These are phyloP conservation scores for Mastomys natalensis DNA, from an alignment of 2,113 vertebrate genomes.

Conservation along the genomic window DNA sequence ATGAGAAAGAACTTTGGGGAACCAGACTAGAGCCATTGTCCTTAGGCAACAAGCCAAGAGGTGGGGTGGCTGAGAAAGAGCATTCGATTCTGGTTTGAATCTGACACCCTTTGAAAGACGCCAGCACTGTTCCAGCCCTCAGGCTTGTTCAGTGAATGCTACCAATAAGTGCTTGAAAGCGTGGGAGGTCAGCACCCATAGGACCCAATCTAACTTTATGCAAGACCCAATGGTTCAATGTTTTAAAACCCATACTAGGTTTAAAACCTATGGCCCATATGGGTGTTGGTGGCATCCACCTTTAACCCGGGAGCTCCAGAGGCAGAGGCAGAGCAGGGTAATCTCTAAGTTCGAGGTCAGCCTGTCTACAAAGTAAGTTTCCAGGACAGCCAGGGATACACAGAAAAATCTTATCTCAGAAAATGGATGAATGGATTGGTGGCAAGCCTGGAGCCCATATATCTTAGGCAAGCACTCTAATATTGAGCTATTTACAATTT, in stretches of 20 bases:
- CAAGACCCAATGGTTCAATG: background rate
- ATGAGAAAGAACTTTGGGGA: constrained; percentile 3
- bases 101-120: constrained; percentile 38
- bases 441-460: too few species aligned
- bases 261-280: background rate
- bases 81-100: constrained; percentile 12
- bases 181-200: background rate
- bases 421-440: fast-evolving
- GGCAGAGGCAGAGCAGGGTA: too few species aligned
- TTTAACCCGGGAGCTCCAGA: background rate
- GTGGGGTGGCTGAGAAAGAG: background rate
- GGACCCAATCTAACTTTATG: background rate
- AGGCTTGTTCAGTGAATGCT: constrained; percentile 37
- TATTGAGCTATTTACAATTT: background rate
- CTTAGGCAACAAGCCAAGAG: constrained; percentile 11
- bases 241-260: background rate
- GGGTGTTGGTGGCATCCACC: background rate
- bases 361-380: background rate
- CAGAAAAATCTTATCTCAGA: background rate
- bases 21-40: background rate
- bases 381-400: background rate
- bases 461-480: background rate
- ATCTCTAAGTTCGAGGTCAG: background rate
- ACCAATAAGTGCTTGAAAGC: background rate
- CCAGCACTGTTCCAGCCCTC: background rate